Evolutionary conservation across 2,797 vertebrate species (phyloP), one percentile per base, ranked within the genome.

Genomic region (Gila robusta): DNA sequence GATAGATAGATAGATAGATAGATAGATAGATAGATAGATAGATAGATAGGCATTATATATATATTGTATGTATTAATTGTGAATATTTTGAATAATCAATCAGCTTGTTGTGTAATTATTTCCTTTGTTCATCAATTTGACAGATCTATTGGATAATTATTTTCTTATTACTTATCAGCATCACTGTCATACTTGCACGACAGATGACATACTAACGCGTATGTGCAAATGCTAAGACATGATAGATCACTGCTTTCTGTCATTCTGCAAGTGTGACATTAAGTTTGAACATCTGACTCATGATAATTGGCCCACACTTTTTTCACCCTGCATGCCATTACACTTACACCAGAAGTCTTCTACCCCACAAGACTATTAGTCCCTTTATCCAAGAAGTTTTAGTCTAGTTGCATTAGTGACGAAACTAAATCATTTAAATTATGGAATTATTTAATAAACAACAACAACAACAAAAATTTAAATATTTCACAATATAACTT

Each of bases 281-380:
- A 86, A 56, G 62, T 79, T 67, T 72, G 35, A 83, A 79, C 74
- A 73, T 71, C 64, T 89, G 86, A 89, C 62, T 87, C 86, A 88
- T 71, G 86, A 81, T 85, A 83, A 87, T 85, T 85, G 81, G 81
- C 77, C 81, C 70, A 82, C 72, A 84, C 81, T 83, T 76, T 8
- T 67, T 70, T 77, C 64, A 8, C 59, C 26, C 56, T 79, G 35
- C 47, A 41, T 84, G 64, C 44, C 37, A 78, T 78, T 79, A 32
- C 32, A 76, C 71, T 41, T 37, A 59, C 74, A 78, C 35, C 6
- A 70, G 23, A 44, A 70, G 26, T 56, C 32, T 67, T 70, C 35
- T 23, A 19, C 0, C 4, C 32, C 49, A 35, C 19, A 23, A 84
- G 4, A 47, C 49, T 56, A 21, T 41, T 26, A 52, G 28, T 67